Evolutionary conservation across 2,797 vertebrate genomes (phyloP), one percentile per base, ranked within the genome.

Genomic region (Otolemur crassicaudatus): DNA sequence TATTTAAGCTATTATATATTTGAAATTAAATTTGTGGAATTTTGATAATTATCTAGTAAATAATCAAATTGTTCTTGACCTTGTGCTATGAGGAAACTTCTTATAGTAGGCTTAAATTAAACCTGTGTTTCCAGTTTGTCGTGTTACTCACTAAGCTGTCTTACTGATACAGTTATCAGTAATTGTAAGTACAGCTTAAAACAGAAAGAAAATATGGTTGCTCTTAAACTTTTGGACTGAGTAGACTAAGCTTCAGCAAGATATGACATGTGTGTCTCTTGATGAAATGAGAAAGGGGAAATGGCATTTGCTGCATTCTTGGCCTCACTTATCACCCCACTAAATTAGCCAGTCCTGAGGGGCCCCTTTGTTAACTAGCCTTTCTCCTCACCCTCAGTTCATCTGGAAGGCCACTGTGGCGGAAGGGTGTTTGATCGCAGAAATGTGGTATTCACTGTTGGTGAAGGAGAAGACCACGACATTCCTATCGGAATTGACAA

Each of bases 401-500:
- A 99, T 97, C 98, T 99, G 91, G 99, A 99, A 97, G 99, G 99
- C 16, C 98, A 98, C 96, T 99, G 98, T 81, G 98, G 97, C 0
- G 99, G 98, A 76, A 98, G 97, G 87, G 90, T 98, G 95, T 99
- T 99, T 56, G 99, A 99, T 97, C 99, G 98, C 97, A 99, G 99
- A 97, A 99, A 99, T 0, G 98, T 99, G 96, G 98, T 97, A 40
- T 99, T 99, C n/a, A 97, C 98, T 0, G 99, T 99, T 82, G 99
- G 99, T 0, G 99, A 99, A 98, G 99, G 99, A 63, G 99, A 99
- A 97, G 99, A 99, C 90, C 99, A 99, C 7, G 99, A 99, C 53
- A 98, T 99, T 98, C 99, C 99, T 53, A 98, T 99, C 0, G 99
- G 99, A 92, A 99, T 99, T 1, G 99, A 99, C 98, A 99, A 99